Evolutionary conservation across 1,140 invertebrate genomes (phyloP).

Genomic region (Galleria mellonella): DNA sequence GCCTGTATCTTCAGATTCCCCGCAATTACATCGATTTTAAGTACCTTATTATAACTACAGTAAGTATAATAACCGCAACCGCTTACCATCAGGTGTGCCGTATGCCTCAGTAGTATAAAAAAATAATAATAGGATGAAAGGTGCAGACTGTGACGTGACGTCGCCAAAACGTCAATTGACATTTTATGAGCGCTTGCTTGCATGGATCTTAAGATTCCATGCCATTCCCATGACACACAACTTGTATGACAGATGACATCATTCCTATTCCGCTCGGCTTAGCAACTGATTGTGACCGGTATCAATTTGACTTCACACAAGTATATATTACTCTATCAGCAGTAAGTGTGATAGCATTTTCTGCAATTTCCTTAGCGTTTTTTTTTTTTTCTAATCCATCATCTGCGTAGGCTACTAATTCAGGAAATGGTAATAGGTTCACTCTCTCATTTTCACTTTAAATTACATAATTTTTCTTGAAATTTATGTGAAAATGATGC

Average conservation of each 20-base stretch:
- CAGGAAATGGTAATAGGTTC: neutral
- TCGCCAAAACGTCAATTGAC: neutral
- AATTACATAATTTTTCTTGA: too few species aligned
- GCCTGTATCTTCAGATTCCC: too few species aligned
- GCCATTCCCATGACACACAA: slow-evolving; percentile 4
- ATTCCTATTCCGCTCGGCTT: slow-evolving; percentile 19
- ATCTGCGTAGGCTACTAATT: neutral
- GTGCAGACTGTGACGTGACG: neutral
- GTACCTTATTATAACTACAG: too few species aligned
- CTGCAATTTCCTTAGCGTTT: neutral
- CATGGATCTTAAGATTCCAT: neutral
- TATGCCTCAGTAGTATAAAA: too few species aligned
- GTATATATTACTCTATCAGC: neutral
- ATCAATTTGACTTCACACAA: neutral
- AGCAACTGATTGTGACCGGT: neutral
- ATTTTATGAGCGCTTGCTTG: neutral
- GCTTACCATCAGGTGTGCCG: neutral
- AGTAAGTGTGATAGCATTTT: neutral
- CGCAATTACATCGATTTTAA: too few species aligned
- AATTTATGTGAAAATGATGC: too few species aligned
- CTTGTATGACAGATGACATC: slow-evolving; percentile 19
- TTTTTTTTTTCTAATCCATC: neutral
- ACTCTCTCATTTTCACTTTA: too few species aligned
- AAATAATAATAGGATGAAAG: too few species aligned
- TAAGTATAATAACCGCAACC: neutral